A percentile compares a stretch with the other conserved stretches of the same genome.
Conservation (phyloP, 2,888 invertebrate genomes). For the Acanthosepion lycidas region DNA sequence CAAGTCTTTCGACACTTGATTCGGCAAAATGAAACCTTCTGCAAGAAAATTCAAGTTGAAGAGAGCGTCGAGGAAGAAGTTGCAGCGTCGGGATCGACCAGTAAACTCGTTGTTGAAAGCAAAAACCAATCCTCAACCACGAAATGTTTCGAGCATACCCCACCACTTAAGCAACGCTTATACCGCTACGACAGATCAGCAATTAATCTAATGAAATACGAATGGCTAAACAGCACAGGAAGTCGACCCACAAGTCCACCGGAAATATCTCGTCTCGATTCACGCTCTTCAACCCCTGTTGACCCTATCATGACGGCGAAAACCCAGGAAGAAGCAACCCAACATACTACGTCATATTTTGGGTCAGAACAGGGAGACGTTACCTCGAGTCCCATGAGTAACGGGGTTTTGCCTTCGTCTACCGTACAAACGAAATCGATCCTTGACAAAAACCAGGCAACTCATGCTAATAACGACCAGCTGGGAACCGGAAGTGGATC, state of each 20-base stretch:
- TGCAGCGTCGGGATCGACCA: neutral
- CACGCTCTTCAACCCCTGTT: conserved; percentile 16
- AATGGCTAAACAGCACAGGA: neutral
- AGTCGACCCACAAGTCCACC: conserved; percentile 39
- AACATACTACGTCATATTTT: neutral
- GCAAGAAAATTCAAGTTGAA: neutral
- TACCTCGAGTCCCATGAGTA: neutral
- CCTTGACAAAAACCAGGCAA: neutral
- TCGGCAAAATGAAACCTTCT: neutral
- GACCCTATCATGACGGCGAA: neutral
- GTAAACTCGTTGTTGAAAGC: neutral
- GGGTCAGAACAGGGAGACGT: neutral
- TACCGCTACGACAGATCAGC: conserved; percentile 34
- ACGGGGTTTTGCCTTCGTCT: neutral
- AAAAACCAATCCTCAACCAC: neutral
- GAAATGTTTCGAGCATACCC: neutral
- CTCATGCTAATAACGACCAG: neutral
- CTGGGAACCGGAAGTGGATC: neutral
- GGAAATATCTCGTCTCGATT: neutral
- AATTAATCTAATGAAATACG: conserved; percentile 24
- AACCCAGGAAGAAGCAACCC: neutral
- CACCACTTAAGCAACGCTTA: neutral
- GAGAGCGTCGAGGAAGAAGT: neutral
- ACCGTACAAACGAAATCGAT: neutral
- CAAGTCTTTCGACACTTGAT: conserved; percentile 37